Evolutionary conservation across 2,797 vertebrate species (phyloP), one percentile per base, ranked within the genome.

Genomic region (Macrochelys suwanniensis): DNA sequence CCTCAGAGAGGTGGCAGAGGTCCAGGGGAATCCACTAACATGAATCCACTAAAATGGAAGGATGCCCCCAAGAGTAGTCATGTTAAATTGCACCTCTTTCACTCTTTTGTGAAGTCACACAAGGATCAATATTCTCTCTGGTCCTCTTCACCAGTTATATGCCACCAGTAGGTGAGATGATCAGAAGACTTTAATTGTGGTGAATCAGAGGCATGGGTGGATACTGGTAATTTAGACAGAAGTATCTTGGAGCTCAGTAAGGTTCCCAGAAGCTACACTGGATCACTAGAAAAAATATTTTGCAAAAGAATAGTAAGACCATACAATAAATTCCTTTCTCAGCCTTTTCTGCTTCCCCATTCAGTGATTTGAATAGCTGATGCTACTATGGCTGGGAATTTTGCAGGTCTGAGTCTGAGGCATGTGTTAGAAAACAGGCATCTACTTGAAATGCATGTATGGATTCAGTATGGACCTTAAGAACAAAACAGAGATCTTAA

Each of bases 271-370:
- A 74, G 21, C 71, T 25, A 74, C 71, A 26, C 23, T 45, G 5
- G 25, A 13, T 42, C 17, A 65, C 16, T 65, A 65, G 61, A 2
- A 45, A 91, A 68, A 8, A 11, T 16, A 9, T 12, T 11, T 54
- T 54, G 2, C 21, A 61, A 25, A 61, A 2, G 5, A 0, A 4
- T 5, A 2, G n/a, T 71, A 45, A 51, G 11, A 28, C 25, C 31
- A 2, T 0, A 3, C 12, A 4, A 23, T 86, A 21, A 2, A n/a
- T 33, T 1, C 2, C 1, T 74, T 71, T 50, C 76, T 1, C 26
- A 80, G 5, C 9, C 25, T 88, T 91, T 88, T 54, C 31, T 47
- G 13, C 71, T 80, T 87, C 47, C 15, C 42, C 9, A n/a, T 56
- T 7, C 28, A 76, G 80, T 80, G 26, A 3, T 42, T 84, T 11